A percentile compares a stretch with the other conserved stretches of the same genome.
Conservation (phyloP, 1,140 invertebrate species). For the Tribolium castaneum region DNA sequence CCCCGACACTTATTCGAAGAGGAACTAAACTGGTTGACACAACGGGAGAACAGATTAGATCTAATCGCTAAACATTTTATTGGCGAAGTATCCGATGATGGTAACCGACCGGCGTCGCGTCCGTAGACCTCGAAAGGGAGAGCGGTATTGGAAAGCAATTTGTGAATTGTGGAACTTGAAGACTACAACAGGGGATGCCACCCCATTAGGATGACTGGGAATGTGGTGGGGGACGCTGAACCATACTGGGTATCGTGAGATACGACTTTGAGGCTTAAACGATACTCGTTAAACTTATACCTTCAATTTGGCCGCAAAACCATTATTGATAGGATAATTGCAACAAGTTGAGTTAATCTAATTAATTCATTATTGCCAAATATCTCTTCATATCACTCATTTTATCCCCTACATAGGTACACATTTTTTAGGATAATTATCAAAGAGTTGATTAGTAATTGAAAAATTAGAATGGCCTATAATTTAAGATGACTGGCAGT, state of each 20-base stretch:
- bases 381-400: neutral
- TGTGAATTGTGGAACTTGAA: constrained; percentile 61
- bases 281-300: constrained; percentile 31
- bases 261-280: constrained; percentile 26
- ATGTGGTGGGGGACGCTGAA: constrained; percentile 36
- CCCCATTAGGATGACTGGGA: constrained; percentile 46
- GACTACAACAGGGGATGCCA: constrained; percentile 53
- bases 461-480: too few species aligned
- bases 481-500: neutral
- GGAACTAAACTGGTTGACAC: constrained; percentile 26
- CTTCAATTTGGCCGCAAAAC: constrained; percentile 14
- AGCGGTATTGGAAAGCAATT: constrained; percentile 62
- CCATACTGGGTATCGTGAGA: constrained; percentile 35
- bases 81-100: constrained; percentile 37
- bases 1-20: neutral
- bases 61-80: constrained; percentile 50
- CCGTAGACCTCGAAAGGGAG: constrained; percentile 44
- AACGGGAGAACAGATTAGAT: constrained; percentile 42
- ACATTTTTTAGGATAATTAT: too few species aligned
- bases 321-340: neutral
- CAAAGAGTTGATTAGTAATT: too few species aligned
- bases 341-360: neutral
- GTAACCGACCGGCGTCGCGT: constrained; percentile 32
- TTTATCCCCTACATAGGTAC: too few species aligned
- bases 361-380: neutral